A percentile compares a stretch with the other conserved stretches of the same genome.
phyloP scores from a whole-genome alignment of 2,113 vertebrate genomes.

The Chauna torquata region DNA sequence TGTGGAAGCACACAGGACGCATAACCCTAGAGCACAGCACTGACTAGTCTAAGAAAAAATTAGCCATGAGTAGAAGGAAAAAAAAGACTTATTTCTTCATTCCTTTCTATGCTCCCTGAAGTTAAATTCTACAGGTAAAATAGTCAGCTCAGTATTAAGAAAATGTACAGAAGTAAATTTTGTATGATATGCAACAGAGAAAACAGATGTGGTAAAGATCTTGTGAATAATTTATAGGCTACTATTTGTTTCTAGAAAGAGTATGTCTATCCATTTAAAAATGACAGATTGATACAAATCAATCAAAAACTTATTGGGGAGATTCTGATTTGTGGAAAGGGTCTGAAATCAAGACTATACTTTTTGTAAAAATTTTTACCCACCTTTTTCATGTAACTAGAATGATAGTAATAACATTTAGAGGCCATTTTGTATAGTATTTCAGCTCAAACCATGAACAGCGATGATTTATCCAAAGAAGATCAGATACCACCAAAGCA shows the following conservation, averaged over 20 bases:
- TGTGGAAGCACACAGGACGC: neutral
- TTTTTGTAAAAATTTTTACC: neutral
- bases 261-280: neutral
- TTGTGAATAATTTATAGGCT: neutral
- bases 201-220: neutral
- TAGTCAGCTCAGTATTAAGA: neutral
- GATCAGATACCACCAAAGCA: neutral
- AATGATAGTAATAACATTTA: neutral
- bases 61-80: neutral
- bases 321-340: neutral
- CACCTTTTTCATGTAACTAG: neutral
- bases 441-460: neutral
- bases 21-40: neutral
- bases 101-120: neutral
- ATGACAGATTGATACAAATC: neutral
- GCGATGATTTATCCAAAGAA: neutral
- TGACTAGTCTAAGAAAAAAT: neutral
- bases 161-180: neutral
- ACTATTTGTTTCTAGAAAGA: neutral
- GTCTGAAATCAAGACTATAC: neutral
- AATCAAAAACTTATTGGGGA: neutral
- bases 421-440: neutral
- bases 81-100: neutral
- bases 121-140: neutral
- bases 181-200: neutral